phyloP scores from a whole-genome alignment of 2,888 invertebrate species.

The Laspeyria flexula region DNA sequence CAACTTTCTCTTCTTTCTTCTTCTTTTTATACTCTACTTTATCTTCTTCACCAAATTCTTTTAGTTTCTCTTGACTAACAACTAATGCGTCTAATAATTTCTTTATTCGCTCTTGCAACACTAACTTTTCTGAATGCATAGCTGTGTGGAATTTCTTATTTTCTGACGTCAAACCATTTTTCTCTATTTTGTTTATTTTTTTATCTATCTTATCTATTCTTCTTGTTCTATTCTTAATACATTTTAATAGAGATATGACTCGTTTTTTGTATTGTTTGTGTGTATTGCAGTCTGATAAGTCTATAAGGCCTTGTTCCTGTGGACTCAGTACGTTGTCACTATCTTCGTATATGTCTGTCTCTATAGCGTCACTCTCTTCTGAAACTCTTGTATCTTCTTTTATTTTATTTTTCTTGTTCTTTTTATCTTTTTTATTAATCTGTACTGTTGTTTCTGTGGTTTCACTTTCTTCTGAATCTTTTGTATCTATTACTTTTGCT shows the following conservation, averaged over 20 bases:
- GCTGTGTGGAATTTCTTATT: constrained; percentile 73
- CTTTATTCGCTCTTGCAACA: constrained; percentile 56
- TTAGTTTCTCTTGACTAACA: constrained; percentile 48
- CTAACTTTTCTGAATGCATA: constrained; percentile 66
- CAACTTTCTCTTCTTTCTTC: constrained; percentile 23
- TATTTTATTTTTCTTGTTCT: constrained; percentile 10
- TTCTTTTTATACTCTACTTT: constrained; percentile 38
- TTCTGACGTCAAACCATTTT: constrained; percentile 53
- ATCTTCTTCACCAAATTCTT: constrained; percentile 46
- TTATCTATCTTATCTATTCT: constrained; percentile 55
- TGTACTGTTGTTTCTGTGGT: constrained; percentile 70
- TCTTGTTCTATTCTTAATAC: constrained; percentile 56
- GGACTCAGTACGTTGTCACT: constrained; percentile 56
- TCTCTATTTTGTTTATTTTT: constrained; percentile 68
- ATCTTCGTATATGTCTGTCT: constrained; percentile 66
- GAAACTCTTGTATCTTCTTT: constrained; percentile 32
- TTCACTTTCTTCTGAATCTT: constrained; percentile 66
- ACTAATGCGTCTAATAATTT: constrained; percentile 58
- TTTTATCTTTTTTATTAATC: no score
- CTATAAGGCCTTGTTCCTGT: constrained; percentile 62
- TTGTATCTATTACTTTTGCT: constrained; percentile 10
- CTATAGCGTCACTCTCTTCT: constrained; percentile 72
- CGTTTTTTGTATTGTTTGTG: constrained; percentile 64
- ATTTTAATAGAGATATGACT: constrained; percentile 57
- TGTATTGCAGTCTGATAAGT: constrained; percentile 65